Percentiles rank a stretch among this genome's conserved stretches.
Evolutionary conservation across 2,113 vertebrate species (phyloP).

Genomic region (Thinocorus orbignyianus): DNA sequence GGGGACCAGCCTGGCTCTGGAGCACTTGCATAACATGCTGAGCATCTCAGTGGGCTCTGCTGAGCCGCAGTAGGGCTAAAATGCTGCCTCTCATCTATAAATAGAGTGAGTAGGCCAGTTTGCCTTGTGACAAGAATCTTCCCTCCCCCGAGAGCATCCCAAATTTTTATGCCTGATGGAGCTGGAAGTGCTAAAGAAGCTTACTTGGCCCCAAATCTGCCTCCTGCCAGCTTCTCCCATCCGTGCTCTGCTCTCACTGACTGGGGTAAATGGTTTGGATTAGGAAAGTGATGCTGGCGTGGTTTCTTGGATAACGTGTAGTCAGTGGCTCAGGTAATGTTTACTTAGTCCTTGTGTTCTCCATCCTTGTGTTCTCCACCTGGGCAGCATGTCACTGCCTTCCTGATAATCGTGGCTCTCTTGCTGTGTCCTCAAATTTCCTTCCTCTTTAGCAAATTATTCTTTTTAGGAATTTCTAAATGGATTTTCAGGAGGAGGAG

Average conservation of each 20-base stretch:
- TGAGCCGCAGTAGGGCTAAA: constrained; percentile 22
- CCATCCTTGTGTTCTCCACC: background rate
- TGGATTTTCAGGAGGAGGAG: background rate
- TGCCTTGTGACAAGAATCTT: constrained; percentile 49
- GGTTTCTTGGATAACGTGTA: background rate
- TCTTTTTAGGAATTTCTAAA: background rate
- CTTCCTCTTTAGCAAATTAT: background rate
- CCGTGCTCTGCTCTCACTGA: background rate
- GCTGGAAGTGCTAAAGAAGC: background rate
- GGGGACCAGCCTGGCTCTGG: background rate
- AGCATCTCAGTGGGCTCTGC: constrained; percentile 9
- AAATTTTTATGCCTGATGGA: constrained; percentile 10
- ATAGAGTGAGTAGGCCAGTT: constrained; percentile 52
- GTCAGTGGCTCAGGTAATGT: background rate
- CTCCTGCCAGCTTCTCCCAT: constrained; percentile 1
- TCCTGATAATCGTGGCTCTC: background rate
- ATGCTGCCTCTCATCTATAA: constrained; percentile 21
- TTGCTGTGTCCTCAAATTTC: background rate
- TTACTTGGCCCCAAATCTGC: background rate
- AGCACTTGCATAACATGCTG: background rate
- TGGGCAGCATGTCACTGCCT: background rate
- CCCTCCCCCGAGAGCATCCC: background rate
- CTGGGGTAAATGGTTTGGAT: background rate
- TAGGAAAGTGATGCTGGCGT: background rate
- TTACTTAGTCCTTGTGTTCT: background rate